Evolutionary conservation across 2,888 invertebrate genomes (phyloP), one percentile per base, ranked within the genome.

Genomic region (Gortyna flavago): DNA sequence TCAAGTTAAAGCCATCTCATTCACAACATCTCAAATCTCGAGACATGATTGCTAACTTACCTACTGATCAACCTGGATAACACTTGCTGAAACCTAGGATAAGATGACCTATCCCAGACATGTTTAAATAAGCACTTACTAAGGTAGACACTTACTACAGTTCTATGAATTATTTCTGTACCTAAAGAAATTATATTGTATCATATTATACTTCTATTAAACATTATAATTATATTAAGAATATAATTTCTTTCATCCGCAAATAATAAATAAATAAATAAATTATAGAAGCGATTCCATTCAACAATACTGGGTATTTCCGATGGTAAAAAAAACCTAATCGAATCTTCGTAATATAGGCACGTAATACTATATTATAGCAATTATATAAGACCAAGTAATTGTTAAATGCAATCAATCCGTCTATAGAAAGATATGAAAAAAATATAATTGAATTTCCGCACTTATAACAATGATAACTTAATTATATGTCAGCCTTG

Each of bases 301-400:
- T 84, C 48, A 85, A 85, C 48, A 72, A 72, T 25, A 41, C 48
- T 68, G 35, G 32, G 59, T n/a, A 70, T 73, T 76, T 75, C 67
- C 62, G 3, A 62, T 44, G 13, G 8, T 4, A 29, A 68, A 70
- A 70, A 82, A 77, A 85, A 57, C 29, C 1, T 62, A n/a, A 48
- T 59, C 18, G 1, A 71, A 73, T 32, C 61, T 48, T 18, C n/a
- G 29, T 64, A 62, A 65, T 38, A 61, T 29, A 35, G 6, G 29
- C 35, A 77, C 44, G 54, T 79, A 68, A 77, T 71, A 67, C 8
- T 71, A 62, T 64, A 72, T 66, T 25, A 79, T 8, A 54, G 62
- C 69, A 68, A 85, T 83, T 79, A 81, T 64, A 32, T 76, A 70
- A 76, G 25, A 8, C 5, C 6, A 18, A 69, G 51, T 80, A 73